Evolutionary conservation across 1,140 invertebrate species (phyloP), one percentile per base, ranked within the genome.

Genomic region (Brachionus paranguensis): DNA sequence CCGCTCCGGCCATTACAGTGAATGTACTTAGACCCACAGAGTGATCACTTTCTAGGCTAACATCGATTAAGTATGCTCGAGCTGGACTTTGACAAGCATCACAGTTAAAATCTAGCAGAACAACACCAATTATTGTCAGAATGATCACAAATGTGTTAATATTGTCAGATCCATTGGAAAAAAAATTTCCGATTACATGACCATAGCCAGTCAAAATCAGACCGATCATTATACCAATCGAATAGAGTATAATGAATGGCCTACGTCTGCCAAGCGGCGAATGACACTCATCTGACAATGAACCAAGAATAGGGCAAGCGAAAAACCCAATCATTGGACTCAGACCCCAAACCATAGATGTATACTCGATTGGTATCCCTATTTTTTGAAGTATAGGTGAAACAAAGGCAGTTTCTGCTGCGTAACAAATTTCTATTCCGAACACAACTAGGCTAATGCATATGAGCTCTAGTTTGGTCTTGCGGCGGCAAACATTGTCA

Each of bases 371-470:
- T 93, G 94, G 93, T 0, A 97, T 93, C 11, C 96, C 96, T 81
- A 97, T 95, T 90, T 96, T 95, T 0, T 98, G 91, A 10, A 98
- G 89, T 0, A 95, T 96, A 1, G 96, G 96, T 1, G 95, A 97
- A 0, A 98, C 96, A 89, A 98, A 98, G 0, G 96, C 96, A 0
- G 96, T 96, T 90, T 98, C 96, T 0, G 95, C 96, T 0, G 96
- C 95, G 87, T 98, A 98, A 0, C 95, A 96, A 89, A 98, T 96
- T 89, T 98, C 96, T 64, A 98, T 97, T 0, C 96, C 96, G 93
- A 96, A 97, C 0, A 98, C 96, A 0, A 95, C 95, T 0, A 95
- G 94, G 11, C 95, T 96, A 68, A 98, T 92, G 2, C 94, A 90
- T 45, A 97, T 92, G 53, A 98, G 88, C 87, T 98, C 95, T 7